These are phyloP conservation scores for Carcharodon carcharias DNA, from an alignment of 2,797 vertebrate species.

Conservation along the genomic window DNA sequence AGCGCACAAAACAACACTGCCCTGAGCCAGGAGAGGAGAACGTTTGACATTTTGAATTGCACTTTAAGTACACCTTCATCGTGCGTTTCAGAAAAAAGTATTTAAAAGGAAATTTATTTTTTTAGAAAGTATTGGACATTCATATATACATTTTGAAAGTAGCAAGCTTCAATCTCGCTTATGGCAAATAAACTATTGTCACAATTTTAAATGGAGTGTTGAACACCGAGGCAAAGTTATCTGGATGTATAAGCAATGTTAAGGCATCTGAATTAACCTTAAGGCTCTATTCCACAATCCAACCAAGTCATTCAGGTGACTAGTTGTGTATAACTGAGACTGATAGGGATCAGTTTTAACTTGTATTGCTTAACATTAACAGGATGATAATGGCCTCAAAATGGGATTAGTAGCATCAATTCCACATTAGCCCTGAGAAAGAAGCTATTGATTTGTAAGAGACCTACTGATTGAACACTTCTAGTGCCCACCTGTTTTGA, in stretches of 20 bases:
- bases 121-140: background rate
- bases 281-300: background rate
- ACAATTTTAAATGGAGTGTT: background rate
- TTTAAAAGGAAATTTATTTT: background rate
- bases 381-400: background rate
- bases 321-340: background rate
- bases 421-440: background rate
- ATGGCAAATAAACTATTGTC: background rate
- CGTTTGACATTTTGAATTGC: constrained; percentile 35
- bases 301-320: background rate
- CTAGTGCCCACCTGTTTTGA: background rate
- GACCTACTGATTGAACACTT: background rate
- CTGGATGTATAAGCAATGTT: background rate
- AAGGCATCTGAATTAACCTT: background rate
- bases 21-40: background rate
- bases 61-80: constrained; percentile 32
- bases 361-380: background rate
- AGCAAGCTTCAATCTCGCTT: background rate
- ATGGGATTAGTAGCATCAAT: background rate
- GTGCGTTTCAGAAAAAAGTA: background rate
- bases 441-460: background rate
- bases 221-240: background rate
- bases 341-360: background rate
- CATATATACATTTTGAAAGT: background rate
- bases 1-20: background rate